A percentile compares a stretch with the other conserved stretches of the same genome.
phyloP scores from a whole-genome alignment of 2,888 invertebrate species.

The Mythimna vitellina region DNA sequence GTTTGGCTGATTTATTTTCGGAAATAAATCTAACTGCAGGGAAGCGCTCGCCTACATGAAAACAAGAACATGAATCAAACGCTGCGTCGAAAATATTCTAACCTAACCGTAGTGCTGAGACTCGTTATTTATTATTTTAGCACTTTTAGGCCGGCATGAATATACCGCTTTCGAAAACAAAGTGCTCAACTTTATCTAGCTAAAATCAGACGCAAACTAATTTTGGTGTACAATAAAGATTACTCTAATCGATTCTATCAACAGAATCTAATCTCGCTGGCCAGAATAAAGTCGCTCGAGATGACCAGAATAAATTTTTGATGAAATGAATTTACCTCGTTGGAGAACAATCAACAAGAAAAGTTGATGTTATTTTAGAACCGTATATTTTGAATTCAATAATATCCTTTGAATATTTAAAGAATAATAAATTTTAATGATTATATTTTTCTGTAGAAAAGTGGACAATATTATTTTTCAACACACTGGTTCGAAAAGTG shows the following conservation, averaged over 20 bases:
- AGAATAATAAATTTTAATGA: background rate
- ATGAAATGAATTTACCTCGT: background rate
- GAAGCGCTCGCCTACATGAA: conserved; percentile 53
- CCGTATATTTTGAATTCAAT: background rate
- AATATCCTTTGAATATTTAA: background rate
- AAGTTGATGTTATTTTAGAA: background rate
- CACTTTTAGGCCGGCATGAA: conserved; percentile 26
- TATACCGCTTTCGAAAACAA: conserved; percentile 4
- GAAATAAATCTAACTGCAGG: conserved; percentile 57
- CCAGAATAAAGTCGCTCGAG: background rate
- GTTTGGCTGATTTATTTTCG: conserved; percentile 56
- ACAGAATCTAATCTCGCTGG: background rate
- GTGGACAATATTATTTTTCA: background rate
- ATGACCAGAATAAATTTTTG: background rate
- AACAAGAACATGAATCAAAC: conserved; percentile 63
- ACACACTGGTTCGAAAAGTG: background rate
- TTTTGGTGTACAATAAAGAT: too few species aligned
- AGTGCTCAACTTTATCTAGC: background rate
- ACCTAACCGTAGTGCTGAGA: conserved; percentile 35
- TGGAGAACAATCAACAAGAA: background rate
- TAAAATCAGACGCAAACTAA: background rate
- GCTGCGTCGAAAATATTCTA: conserved; percentile 54
- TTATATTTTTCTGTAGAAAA: background rate
- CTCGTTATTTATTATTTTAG: conserved; percentile 48
- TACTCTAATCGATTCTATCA: background rate